Percentiles rank a stretch among this genome's conserved stretches.
phyloP scores from a whole-genome alignment of 2,797 vertebrate genomes.

The Ispidina lecontei region DNA sequence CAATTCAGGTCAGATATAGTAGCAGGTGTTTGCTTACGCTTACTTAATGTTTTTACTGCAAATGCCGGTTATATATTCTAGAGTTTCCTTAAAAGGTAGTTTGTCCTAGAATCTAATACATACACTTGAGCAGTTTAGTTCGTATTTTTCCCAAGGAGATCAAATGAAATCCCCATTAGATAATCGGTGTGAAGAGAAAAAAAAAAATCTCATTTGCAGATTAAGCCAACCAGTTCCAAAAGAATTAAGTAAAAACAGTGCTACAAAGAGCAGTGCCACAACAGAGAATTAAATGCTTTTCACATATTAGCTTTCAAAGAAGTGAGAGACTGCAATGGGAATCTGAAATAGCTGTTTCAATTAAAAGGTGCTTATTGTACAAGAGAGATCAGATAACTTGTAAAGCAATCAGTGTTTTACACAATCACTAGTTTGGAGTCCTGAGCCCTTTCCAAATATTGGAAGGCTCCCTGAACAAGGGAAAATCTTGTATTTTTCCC shows the following conservation, averaged over 20 bases:
- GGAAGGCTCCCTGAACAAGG: neutral
- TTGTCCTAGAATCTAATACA: neutral
- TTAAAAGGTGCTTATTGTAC: neutral
- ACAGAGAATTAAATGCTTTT: neutral
- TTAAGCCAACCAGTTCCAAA: conserved; percentile 25
- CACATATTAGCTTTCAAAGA: neutral
- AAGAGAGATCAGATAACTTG: neutral
- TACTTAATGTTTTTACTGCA: conserved; percentile 1
- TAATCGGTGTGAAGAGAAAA: neutral
- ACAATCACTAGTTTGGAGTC: neutral
- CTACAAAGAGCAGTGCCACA: neutral
- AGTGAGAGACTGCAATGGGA: neutral
- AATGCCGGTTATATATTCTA: neutral
- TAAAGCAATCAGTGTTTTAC: neutral
- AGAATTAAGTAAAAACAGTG: neutral
- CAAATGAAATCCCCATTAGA: conserved; percentile 36
- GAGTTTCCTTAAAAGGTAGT: conserved; percentile 22
- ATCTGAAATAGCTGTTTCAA: neutral
- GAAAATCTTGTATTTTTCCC: neutral
- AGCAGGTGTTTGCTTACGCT: neutral
- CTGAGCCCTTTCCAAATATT: neutral
- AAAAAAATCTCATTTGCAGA: neutral
- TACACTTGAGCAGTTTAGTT: neutral
- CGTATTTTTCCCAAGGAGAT: conserved; percentile 60
- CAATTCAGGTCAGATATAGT: too few relatives aligned